Base-by-base conservation (phyloP, 2,888 invertebrate genomes). In the Buathra laborator region DNA sequence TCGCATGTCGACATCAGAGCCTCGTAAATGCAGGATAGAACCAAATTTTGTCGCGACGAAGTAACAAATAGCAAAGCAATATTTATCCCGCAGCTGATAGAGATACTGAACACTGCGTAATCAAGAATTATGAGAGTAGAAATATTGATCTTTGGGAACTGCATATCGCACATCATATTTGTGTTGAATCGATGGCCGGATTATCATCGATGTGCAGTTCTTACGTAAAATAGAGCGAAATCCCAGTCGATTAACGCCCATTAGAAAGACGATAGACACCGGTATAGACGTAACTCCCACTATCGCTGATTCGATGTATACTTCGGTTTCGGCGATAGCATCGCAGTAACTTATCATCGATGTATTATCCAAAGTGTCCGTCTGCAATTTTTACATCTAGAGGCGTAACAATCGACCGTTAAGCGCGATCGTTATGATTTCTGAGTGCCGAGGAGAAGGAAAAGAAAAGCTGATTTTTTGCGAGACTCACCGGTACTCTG, bases 191-290 rank as follows among this genome's bases (percentile, higher is more conserved):
- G 5, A 37, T 37, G 37, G 9, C 0, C 0, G 37, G 37, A 37
- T 37, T 37, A 37, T 7, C 37, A 37, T 37, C 5, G 9, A 37
- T 4, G 37, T 37, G 43, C 12, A 12, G 5, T 16, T n/a, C 95
- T 95, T 93, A 97, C 97, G 96, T 88, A 97, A 95, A 94, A 97
- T 97, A 94, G 97, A 97, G 93, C 97, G 97, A 77, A 97, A 96
- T 62, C 97, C 97, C 83, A 97, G 95, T 88, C 95, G 95, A 93
- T 97, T 96, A n/a, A 97, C 96, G 91, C 96, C 96, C 3, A 97
- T 94, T 0, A 97, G 97, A 88, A 97, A 94, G 96, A 96, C 96
- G 87, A 97, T 94, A 68, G 97, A 97, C 0, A 97, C 96, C 0
- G 97, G 97, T 76, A 97, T 96, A 90, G 97, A 97, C 29, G 97